Percentiles rank a stretch among this genome's conserved stretches.
phyloP scores from a whole-genome alignment of 2,888 invertebrate species.

The Hedychridium roseum region DNA sequence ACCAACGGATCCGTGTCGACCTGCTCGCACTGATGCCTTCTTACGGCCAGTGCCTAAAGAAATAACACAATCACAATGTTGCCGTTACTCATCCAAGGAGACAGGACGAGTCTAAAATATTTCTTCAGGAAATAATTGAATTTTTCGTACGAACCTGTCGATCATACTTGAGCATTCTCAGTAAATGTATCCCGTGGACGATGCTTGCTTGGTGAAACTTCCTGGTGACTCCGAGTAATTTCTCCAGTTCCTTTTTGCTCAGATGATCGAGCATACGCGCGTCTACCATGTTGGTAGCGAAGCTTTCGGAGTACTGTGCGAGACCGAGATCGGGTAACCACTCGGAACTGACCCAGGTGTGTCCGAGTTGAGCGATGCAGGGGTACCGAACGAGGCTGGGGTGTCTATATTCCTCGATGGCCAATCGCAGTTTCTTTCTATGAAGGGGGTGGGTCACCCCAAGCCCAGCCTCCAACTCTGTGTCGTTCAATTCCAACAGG shows the following conservation, averaged over 20 bases:
- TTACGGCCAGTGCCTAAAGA: slow-evolving; percentile 82
- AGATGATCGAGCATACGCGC: slow-evolving; percentile 92
- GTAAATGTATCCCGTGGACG: slow-evolving; percentile 90
- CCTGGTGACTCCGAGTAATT: slow-evolving; percentile 88
- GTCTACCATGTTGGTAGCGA: slow-evolving; percentile 89
- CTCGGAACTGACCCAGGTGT: slow-evolving; percentile 93
- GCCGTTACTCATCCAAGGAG: slow-evolving; percentile 8
- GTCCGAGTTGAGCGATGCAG: slow-evolving; percentile 84
- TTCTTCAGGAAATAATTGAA: too few species aligned
- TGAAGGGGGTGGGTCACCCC: slow-evolving; percentile 94
- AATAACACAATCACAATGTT: slow-evolving; percentile 4
- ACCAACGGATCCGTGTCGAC: slow-evolving; percentile 91
- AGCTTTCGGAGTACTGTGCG: slow-evolving; percentile 87
- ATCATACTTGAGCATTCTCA: slow-evolving; percentile 92
- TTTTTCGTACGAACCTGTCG: slow-evolving; percentile 83
- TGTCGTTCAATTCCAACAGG: slow-evolving; percentile 88
- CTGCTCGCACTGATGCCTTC: slow-evolving; percentile 87
- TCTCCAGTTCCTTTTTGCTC: slow-evolving; percentile 93
- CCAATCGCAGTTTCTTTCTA: slow-evolving; percentile 88
- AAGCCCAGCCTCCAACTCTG: slow-evolving; percentile 88
- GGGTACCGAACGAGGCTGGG: slow-evolving; percentile 89
- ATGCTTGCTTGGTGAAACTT: slow-evolving; percentile 96
- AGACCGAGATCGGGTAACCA: slow-evolving; percentile 93
- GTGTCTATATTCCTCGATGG: slow-evolving; percentile 91
- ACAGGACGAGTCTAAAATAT: too few species aligned